These are phyloP conservation scores for Morpho helenor DNA, from an alignment of 2,888 invertebrate species.

Conservation along the genomic window DNA sequence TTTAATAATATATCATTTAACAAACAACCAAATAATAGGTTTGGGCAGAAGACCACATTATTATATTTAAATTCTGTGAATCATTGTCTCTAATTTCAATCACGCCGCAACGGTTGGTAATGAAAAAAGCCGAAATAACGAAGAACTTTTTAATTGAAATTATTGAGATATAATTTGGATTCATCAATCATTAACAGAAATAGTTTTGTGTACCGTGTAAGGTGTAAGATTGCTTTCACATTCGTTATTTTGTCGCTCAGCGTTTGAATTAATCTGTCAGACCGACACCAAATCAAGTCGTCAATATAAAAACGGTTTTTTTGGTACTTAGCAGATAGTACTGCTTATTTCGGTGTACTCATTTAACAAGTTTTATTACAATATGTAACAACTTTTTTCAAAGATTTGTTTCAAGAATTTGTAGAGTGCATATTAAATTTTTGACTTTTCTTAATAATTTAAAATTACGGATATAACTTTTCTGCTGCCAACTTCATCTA, in stretches of 20 bases:
- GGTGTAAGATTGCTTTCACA: conserved; percentile 4
- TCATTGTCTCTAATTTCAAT: conserved; percentile 25
- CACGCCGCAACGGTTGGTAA: conserved; percentile 4
- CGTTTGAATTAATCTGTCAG: too few species aligned
- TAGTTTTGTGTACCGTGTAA: conserved; percentile 21
- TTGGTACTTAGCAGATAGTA: too few species aligned
- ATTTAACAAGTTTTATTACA: too few species aligned
- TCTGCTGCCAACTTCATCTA: too few species aligned
- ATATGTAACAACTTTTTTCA: too few species aligned
- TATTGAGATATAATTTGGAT: conserved; percentile 27
- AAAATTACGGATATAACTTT: too few species aligned
- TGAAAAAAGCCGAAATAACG: conserved; percentile 11
- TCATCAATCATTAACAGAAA: conserved; percentile 31
- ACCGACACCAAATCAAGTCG: too few species aligned
- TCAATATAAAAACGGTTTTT: too few species aligned
- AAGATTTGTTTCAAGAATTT: too few species aligned
- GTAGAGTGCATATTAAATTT: too few species aligned
- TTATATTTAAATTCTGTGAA: conserved; percentile 18
- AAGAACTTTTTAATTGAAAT: conserved; percentile 23
- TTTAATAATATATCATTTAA: background rate
- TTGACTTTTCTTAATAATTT: too few species aligned
- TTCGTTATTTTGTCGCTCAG: background rate
- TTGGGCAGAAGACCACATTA: conserved; percentile 6
- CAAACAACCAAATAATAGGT: conserved; percentile 10
- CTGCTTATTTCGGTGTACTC: too few species aligned